These are phyloP conservation scores for Lissocephala sabroskyi DNA, from an alignment of 2,888 invertebrate species.

Conservation along the genomic window DNA sequence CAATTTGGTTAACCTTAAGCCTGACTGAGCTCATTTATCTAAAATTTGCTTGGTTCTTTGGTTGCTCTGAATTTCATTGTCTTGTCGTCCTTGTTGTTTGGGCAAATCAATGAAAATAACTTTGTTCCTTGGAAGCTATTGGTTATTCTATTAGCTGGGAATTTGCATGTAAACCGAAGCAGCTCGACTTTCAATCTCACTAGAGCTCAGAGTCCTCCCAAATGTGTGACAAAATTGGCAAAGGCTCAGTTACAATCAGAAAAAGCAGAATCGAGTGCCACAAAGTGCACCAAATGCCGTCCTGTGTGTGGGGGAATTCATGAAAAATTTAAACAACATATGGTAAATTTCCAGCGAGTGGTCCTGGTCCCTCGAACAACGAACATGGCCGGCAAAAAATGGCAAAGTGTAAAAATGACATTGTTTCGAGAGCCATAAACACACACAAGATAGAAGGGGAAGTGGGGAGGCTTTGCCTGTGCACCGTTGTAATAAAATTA, in stretches of 20 bases:
- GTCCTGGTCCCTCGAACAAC: conserved; percentile 13
- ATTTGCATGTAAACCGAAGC: too few species aligned
- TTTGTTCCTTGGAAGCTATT: too few species aligned
- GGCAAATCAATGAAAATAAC: too few species aligned
- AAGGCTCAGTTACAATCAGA: conserved; percentile 34
- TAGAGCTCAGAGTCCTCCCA: too few species aligned
- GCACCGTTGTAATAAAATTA: conserved; percentile 54
- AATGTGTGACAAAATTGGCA: conserved; percentile 60
- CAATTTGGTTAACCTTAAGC: too few species aligned
- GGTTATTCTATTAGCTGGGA: too few species aligned
- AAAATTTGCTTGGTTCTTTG: too few species aligned
- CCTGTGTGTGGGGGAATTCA: conserved; percentile 34
- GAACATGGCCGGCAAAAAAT: conserved; percentile 26
- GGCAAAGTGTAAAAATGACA: conserved; percentile 58
- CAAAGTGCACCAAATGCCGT: background rate
- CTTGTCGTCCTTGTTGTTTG: too few species aligned
- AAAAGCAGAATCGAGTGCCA: background rate
- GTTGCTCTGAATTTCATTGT: too few species aligned
- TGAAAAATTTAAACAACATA: conserved; percentile 60
- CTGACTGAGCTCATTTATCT: too few species aligned
- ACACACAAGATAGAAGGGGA: background rate
- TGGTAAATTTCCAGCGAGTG: conserved; percentile 47
- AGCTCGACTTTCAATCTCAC: too few species aligned
- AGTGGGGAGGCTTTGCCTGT: conserved; percentile 30
- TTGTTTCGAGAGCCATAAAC: conserved; percentile 28